phyloP scores from a whole-genome alignment of 2,113 vertebrate genomes.

The Pseudolaguvia tuberculata region DNA sequence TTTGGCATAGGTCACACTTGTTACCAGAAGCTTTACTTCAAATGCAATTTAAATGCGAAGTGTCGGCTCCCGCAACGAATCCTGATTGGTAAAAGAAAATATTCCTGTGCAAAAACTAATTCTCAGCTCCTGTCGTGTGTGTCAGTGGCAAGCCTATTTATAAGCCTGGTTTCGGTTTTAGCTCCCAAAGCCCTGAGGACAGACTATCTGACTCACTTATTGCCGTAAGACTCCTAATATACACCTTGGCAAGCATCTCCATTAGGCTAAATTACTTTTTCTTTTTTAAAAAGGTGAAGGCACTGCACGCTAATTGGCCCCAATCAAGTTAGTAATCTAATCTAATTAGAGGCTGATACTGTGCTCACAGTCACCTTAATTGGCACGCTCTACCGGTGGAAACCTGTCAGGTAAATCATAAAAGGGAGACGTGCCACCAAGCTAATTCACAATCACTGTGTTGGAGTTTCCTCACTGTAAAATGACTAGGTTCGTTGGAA shows the following conservation, averaged over 20 bases:
- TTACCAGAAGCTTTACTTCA: constrained; percentile 46
- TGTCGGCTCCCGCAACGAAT: constrained; percentile 40
- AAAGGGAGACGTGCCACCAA: constrained; percentile 8
- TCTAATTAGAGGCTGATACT: constrained; percentile 60
- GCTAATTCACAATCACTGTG: constrained; percentile 56
- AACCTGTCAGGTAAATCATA: constrained; percentile 52
- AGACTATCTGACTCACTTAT: constrained; percentile 42
- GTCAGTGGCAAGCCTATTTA: constrained; percentile 49
- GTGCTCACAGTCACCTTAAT: constrained; percentile 54
- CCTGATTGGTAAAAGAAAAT: constrained; percentile 43
- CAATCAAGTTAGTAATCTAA: constrained; percentile 57
- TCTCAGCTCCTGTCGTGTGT: constrained; percentile 42
- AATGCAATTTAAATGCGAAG: constrained; percentile 47
- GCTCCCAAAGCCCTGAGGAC: constrained; percentile 24
- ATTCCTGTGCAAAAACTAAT: constrained; percentile 38
- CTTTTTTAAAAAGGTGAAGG: constrained; percentile 48
- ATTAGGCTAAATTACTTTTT: constrained; percentile 54
- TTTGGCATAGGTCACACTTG: constrained; percentile 46
- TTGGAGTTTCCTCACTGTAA: constrained; percentile 47
- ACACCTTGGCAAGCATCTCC: constrained; percentile 47
- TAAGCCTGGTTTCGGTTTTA: constrained; percentile 43
- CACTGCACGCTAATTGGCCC: constrained; percentile 50
- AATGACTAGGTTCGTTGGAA: constrained; percentile 30
- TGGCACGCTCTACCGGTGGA: constrained; percentile 58
- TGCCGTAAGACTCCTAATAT: constrained; percentile 46